Evolutionary conservation across 2,888 invertebrate species (phyloP), one percentile per base, ranked within the genome.

Genomic region (Chrysotoxum bicinctum): DNA sequence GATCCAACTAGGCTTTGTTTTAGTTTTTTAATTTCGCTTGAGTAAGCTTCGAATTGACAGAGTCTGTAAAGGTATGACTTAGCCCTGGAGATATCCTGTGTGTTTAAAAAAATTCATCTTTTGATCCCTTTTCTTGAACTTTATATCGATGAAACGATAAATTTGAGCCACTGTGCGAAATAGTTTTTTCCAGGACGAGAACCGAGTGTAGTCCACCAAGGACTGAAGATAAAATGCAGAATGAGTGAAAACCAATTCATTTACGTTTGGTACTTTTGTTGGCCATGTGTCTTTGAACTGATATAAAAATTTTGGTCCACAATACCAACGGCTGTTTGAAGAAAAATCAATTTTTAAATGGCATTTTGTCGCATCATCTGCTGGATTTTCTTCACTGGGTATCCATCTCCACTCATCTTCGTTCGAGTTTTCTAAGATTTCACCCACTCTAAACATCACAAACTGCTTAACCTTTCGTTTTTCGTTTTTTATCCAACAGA

Each of bases 291-390:
- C 68, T 37, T 69, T 52, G 3, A 40, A 12, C 19, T 43, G 37
- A 10, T 30, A n/a, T 37, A 76, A 5, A 19, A 69, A 76, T 5
- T 19, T 16, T 0, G 66, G 56, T 6, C 66, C 75, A 0, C 9
- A 23, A 19, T 40, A 76, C 60, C 60, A 76, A 14, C 68, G 48
- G 21, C 60, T 50, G 3, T 58, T 19, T 1, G 58, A 58, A 1
- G 66, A 3, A 4, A 50, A 21, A 10, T 21, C 56, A 16, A 26
- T 35, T 30, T 70, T 69, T 0, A n/a, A 0, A 43, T 77, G 62
- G 43, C 50, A 70, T 26, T 69, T 77, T 1, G 69, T 70, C 0
- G 69, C 69, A 1, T 77, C 69, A 66, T 56, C 75, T 9, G 68
- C 76, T 6, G 43, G 32, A 26, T 76, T 76, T 26, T 68, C 58